Evolutionary conservation across 2,888 invertebrate genomes (phyloP).

Genomic region (Cerceris ruficornis): DNA sequence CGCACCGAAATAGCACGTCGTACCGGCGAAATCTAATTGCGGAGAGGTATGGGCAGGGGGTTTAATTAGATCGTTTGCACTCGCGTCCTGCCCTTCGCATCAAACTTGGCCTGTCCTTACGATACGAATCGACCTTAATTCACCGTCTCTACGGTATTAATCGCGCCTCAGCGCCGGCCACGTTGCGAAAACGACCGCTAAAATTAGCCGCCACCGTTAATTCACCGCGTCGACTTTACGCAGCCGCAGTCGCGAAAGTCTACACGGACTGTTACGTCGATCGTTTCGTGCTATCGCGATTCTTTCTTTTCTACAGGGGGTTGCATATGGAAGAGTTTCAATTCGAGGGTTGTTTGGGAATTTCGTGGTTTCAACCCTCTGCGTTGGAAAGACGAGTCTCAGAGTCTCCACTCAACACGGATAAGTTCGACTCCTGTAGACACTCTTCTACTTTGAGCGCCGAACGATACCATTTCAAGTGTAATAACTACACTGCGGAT

Average conservation of each 20-base stretch:
- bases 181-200: conserved; percentile 41
- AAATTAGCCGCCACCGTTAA: conserved; percentile 57
- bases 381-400: too few relatives aligned
- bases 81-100: conserved; percentile 51
- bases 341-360: background rate
- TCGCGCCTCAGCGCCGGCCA: conserved; percentile 46
- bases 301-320: background rate
- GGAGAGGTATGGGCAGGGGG: conserved; percentile 17
- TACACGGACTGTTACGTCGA: conserved; percentile 14
- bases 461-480: too few relatives aligned
- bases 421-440: too few relatives aligned
- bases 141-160: conserved; percentile 57
- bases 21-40: conserved; percentile 51
- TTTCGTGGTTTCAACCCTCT: background rate
- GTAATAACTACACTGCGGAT: too few relatives aligned
- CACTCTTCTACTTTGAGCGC: too few relatives aligned
- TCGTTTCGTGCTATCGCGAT: conserved; percentile 19
- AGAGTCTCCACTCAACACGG: too few relatives aligned
- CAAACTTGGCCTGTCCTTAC: conserved; percentile 58
- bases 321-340: background rate
- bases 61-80: conserved; percentile 62
- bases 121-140: conserved; percentile 67
- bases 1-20: conserved; percentile 19
- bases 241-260: conserved; percentile 26
- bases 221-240: conserved; percentile 30